Conservation (phyloP, 2,113 vertebrate species). For the Rana temporaria region DNA sequence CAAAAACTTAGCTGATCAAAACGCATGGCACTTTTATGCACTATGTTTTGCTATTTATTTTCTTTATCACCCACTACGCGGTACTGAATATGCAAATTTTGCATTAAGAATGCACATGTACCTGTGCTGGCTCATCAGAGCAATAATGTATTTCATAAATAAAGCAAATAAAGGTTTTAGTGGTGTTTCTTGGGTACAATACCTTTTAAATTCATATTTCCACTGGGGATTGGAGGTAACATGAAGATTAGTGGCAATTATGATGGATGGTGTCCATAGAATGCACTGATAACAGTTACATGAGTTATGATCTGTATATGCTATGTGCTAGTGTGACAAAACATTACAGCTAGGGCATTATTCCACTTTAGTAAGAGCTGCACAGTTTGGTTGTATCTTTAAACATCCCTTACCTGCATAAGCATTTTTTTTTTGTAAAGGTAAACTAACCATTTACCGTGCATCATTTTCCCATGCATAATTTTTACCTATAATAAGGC, state of each 20-base stretch:
- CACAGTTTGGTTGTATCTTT: too few species aligned
- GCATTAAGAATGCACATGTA: slow-evolving; percentile 26
- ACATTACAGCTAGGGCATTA: too few species aligned
- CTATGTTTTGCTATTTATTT: slow-evolving; percentile 37
- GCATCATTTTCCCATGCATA: too few species aligned
- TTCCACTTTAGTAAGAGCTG: too few species aligned
- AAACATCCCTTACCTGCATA: too few species aligned
- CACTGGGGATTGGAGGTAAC: not conserved
- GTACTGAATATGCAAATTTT: slow-evolving; percentile 2
- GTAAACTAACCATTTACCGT: too few species aligned
- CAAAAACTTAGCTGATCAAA: slow-evolving; percentile 8
- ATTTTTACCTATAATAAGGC: too few species aligned
- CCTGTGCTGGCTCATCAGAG: not conserved
- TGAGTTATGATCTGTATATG: too few species aligned
- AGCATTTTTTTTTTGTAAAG: too few species aligned
- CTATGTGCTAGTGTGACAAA: too few species aligned
- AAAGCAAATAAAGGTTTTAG: slow-evolving; percentile 10
- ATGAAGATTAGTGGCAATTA: not conserved
- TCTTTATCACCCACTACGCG: slow-evolving; percentile 9
- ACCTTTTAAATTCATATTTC: slow-evolving; percentile 9
- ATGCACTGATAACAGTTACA: too few species aligned
- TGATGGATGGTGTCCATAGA: not conserved
- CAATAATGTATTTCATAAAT: slow-evolving; percentile 24
- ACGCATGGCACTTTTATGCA: slow-evolving; percentile 29
- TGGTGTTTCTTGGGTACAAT: not conserved